These are phyloP conservation scores for Rynchops niger DNA, from an alignment of 2,113 vertebrate genomes.

Conservation along the genomic window DNA sequence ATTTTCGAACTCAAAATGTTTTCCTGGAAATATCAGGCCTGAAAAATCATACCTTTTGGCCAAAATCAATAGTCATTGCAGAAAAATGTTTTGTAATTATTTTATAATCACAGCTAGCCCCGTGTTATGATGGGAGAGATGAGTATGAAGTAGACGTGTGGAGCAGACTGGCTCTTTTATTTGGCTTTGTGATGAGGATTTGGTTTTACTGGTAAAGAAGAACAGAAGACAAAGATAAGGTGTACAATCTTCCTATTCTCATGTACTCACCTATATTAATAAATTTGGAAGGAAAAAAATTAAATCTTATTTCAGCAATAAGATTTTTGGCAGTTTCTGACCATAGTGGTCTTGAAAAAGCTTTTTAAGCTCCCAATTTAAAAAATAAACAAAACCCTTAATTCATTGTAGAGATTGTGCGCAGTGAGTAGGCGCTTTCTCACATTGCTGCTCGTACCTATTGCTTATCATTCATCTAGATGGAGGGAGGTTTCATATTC, in stretches of 20 bases:
- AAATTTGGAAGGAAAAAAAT: background rate
- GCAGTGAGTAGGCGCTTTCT: background rate
- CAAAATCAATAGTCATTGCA: background rate
- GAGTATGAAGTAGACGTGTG: background rate
- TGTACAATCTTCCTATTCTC: background rate
- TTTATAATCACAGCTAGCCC: background rate
- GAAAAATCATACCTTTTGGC: background rate
- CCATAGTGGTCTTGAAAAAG: background rate
- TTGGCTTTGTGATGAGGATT: background rate
- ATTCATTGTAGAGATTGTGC: background rate
- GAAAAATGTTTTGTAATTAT: background rate
- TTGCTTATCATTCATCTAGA: background rate
- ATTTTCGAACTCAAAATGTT: background rate
- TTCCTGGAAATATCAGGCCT: background rate
- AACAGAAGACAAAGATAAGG: background rate
- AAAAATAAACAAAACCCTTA: constrained; percentile 24
- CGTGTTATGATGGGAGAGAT: background rate
- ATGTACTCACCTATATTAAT: background rate
- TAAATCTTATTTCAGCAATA: background rate
- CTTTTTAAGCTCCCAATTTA: background rate
- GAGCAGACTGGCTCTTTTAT: background rate
- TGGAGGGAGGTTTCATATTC: background rate
- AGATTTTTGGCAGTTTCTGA: background rate
- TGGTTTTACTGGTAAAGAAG: background rate
- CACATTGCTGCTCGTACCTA: background rate